Conservation (phyloP, 2,797 vertebrate genomes). For the Phalanger gymnotis region DNA sequence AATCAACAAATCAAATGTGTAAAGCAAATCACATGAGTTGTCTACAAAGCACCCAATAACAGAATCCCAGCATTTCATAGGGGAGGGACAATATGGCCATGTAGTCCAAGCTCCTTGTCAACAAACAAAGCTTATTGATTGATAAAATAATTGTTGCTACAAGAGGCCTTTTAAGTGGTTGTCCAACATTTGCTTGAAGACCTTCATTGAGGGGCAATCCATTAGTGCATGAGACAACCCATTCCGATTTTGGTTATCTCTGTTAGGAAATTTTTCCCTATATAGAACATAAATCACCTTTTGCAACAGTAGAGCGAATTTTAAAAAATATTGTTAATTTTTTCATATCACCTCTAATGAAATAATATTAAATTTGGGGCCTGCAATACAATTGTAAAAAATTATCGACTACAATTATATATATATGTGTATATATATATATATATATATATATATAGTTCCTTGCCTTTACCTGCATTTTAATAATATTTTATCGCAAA, state of each 20-base stretch:
- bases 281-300: not conserved
- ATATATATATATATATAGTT: not conserved
- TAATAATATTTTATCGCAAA: not conserved
- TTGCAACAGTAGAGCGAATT: not conserved
- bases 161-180: not conserved
- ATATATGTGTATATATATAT: not conserved
- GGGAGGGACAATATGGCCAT: not conserved
- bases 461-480: not conserved
- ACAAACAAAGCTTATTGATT: not conserved
- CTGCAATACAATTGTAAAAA: not conserved
- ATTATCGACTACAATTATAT: too few species aligned
- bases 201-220: not conserved
- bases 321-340: not conserved
- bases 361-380: not conserved
- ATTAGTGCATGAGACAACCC: not conserved
- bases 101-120: not conserved
- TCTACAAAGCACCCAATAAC: not conserved
- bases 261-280: not conserved
- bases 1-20: not conserved
- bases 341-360: not conserved
- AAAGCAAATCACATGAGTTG: not conserved
- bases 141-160: not conserved
- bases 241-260: not conserved
- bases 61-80: not conserved
- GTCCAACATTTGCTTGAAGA: not conserved